phyloP scores from a whole-genome alignment of 2,797 vertebrate genomes.

The Hemibagrus guttatus region DNA sequence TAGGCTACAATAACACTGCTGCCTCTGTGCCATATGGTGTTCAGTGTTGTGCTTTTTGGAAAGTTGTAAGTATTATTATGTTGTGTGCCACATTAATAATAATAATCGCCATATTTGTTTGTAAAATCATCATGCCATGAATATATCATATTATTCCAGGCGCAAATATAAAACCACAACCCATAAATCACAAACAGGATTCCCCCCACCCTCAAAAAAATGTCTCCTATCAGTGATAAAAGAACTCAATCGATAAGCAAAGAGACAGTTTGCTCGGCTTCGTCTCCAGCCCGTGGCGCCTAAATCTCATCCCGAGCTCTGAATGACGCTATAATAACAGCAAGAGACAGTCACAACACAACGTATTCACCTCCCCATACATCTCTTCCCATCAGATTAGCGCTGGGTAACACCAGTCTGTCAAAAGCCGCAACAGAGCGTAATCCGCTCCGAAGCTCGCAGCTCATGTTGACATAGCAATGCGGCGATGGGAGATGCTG shows the following conservation, averaged over 20 bases:
- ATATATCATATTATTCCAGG: background rate
- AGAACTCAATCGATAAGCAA: slow-evolving; percentile 35
- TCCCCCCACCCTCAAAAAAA: background rate
- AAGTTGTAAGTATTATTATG: background rate
- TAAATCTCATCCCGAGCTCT: slow-evolving; percentile 54
- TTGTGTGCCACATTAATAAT: background rate
- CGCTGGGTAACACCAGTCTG: slow-evolving; percentile 69
- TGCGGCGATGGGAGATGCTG: slow-evolving; percentile 64
- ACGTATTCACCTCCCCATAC: slow-evolving; percentile 66
- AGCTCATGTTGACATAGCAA: slow-evolving; percentile 66
- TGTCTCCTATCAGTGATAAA: slow-evolving; percentile 22
- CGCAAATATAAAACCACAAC: background rate
- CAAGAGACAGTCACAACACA: slow-evolving; percentile 62
- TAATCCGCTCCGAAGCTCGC: slow-evolving; percentile 71
- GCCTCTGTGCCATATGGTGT: background rate
- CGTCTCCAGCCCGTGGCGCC: slow-evolving; percentile 23
- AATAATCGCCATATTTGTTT: slow-evolving; percentile 2
- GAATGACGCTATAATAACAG: slow-evolving; percentile 65
- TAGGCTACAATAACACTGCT: background rate
- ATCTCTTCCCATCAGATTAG: slow-evolving; percentile 74
- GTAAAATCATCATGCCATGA: background rate
- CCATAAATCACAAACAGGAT: background rate
- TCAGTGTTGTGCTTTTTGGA: background rate
- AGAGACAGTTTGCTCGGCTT: slow-evolving; percentile 21
- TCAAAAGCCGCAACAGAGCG: slow-evolving; percentile 72